These are phyloP conservation scores for Acanthornis magna DNA, from an alignment of 2,797 vertebrate species.

Conservation along the genomic window DNA sequence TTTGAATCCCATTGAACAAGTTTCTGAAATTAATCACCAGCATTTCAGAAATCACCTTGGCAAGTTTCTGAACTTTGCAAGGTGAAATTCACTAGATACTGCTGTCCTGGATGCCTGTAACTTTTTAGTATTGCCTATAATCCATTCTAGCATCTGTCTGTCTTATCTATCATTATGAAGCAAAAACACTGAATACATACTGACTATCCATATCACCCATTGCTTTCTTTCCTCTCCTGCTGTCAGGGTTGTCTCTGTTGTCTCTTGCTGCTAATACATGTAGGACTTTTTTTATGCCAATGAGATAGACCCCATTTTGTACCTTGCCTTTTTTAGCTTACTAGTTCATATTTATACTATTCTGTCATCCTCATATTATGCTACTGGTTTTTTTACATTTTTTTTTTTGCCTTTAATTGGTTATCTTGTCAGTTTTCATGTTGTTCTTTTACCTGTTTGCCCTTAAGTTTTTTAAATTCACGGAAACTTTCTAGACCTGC, in stretches of 20 bases:
- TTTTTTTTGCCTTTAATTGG: background rate
- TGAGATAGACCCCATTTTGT: background rate
- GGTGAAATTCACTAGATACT: background rate
- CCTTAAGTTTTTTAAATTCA: background rate
- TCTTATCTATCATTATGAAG: background rate
- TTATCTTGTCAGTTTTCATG: background rate
- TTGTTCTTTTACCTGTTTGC: background rate
- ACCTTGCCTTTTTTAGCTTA: background rate
- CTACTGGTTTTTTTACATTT: background rate
- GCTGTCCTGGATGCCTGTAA: background rate
- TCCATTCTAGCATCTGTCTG: background rate
- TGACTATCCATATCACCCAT: background rate
- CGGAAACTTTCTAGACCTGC: background rate
- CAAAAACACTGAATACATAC: background rate
- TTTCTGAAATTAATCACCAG: background rate
- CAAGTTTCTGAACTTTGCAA: background rate
- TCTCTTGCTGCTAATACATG: background rate
- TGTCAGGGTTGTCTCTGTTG: background rate
- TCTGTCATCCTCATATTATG: background rate
- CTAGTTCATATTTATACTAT: background rate
- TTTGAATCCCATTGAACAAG: background rate
- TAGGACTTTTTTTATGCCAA: background rate
- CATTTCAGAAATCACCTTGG: background rate
- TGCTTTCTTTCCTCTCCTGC: background rate
- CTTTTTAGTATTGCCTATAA: background rate